Base-by-base conservation (phyloP, 2,113 vertebrate genomes). In the Actenoides hombroni region DNA sequence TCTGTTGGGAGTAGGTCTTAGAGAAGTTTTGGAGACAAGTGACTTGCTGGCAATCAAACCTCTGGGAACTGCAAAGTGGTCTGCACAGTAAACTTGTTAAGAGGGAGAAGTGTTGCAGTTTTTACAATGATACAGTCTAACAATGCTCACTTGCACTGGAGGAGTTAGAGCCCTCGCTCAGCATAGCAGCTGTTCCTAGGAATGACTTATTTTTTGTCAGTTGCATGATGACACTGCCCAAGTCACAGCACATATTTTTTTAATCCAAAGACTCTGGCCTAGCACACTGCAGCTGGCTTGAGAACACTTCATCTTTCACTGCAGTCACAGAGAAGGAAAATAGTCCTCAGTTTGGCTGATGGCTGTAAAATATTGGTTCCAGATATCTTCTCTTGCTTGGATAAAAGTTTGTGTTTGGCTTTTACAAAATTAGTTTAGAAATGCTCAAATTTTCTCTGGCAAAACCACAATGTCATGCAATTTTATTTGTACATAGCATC, bases 191-290 rank as follows among this genome's bases (percentile, higher is more conserved):
- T 94, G 88, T 24, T 94, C 46, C 35, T 63, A 31, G 60, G 83
- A 86, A 77, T 59, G 44, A 25, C 21, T 78, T 95, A 28, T 95
- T 90, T 60, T 74, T 65, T 79, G 83, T 94, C 86, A 93, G 86
- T 83, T 96, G 88, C 8, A 0, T 31, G 90, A 86, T 81, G 73
- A 86, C 16, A 78, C 68, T 92, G 42, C 44, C 42, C 1, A 0
- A 77, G 86, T 93, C 90, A 83, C 51, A 75, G 59, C 26, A 35
- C 54, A 68, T 18, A 3, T 68, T 92, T 79, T 90, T 91, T 87
- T 46, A 83, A 77, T 93, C 42, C 68, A 71, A 86, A 59, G 24
- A 1, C 54, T 84, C 73, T 93, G 82, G 90, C 63, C 71, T 69
- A 83, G 46, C 6, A n/a, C 21, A 21, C 46, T 16, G 20, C 85